Evolutionary conservation across 2,888 invertebrate species (phyloP).

Genomic region (Pollenia angustigena): DNA sequence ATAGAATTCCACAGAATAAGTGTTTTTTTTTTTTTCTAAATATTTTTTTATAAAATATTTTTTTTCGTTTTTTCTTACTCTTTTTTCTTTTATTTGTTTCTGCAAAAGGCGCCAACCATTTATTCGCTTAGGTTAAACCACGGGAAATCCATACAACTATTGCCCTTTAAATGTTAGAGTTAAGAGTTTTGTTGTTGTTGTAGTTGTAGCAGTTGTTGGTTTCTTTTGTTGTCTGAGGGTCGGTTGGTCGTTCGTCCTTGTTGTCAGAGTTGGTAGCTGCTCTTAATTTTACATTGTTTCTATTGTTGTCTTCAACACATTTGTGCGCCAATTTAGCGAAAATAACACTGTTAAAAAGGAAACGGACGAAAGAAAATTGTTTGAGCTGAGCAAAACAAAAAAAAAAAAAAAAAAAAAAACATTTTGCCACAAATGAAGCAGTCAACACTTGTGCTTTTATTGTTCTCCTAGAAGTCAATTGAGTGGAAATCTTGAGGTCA

Average conservation of each 20-base stretch:
- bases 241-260: slow-evolving; percentile 31
- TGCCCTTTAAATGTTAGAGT: slow-evolving; percentile 25
- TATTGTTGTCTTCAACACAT: slow-evolving; percentile 75
- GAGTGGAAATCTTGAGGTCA: slow-evolving; percentile 68
- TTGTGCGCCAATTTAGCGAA: slow-evolving; percentile 80
- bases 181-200: slow-evolving; percentile 21
- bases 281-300: slow-evolving; percentile 58
- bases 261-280: slow-evolving; percentile 56
- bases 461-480: slow-evolving; percentile 61
- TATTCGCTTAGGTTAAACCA: slow-evolving; percentile 33
- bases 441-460: slow-evolving; percentile 76
- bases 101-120: slow-evolving; percentile 50
- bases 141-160: slow-evolving; percentile 52
- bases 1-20: neutral
- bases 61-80: neutral
- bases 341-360: slow-evolving; percentile 77
- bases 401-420: slow-evolving; percentile 14
- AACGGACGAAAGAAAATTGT: slow-evolving; percentile 18
- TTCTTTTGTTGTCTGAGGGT: slow-evolving; percentile 56
- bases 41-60: slow-evolving; percentile 28
- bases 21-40: neutral
- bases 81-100: neutral
- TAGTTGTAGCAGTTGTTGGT: slow-evolving; percentile 8
- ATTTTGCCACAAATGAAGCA: slow-evolving; percentile 59
- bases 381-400: slow-evolving; percentile 4